phyloP scores from a whole-genome alignment of 2,797 vertebrate species.

The Myoxocephalus aenaeus region DNA sequence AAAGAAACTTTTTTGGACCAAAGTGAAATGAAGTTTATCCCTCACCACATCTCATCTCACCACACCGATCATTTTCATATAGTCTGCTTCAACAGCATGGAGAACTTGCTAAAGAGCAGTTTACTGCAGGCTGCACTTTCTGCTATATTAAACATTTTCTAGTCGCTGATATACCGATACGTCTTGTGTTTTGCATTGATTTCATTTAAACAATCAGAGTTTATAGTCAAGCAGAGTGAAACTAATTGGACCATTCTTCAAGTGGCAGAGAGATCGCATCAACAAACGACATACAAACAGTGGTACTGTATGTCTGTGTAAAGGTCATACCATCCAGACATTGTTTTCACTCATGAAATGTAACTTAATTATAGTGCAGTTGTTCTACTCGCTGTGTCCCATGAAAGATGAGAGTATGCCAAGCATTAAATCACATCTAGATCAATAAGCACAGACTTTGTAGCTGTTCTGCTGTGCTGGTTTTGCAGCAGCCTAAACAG shows the following conservation, averaged over 20 bases:
- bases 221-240: conserved; percentile 24
- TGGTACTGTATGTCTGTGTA: not conserved
- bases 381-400: conserved; percentile 39
- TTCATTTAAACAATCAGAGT: conserved; percentile 21
- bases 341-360: conserved; percentile 44
- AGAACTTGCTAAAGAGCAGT: not conserved
- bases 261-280: conserved; percentile 16
- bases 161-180: not conserved
- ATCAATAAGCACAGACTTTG: conserved; percentile 66
- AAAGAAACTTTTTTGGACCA: not conserved
- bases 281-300: conserved; percentile 23
- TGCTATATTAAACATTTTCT: not conserved
- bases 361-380: conserved; percentile 51
- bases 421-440: conserved; percentile 68
- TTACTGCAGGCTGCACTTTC: not conserved
- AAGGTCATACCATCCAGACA: conserved; percentile 36
- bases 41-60: not conserved
- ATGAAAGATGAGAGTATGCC: conserved; percentile 57
- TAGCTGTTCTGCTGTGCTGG: conserved; percentile 61
- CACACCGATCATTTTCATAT: not conserved
- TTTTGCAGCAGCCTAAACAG: conserved; percentile 54
- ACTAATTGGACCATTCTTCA: conserved; percentile 45
- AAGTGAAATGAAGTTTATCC: not conserved
- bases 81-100: conserved; percentile 9
- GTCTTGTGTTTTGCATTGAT: conserved; percentile 20